Base-by-base conservation (phyloP, 2,113 vertebrate species). In the Dendropsophus ebraccatus region DNA sequence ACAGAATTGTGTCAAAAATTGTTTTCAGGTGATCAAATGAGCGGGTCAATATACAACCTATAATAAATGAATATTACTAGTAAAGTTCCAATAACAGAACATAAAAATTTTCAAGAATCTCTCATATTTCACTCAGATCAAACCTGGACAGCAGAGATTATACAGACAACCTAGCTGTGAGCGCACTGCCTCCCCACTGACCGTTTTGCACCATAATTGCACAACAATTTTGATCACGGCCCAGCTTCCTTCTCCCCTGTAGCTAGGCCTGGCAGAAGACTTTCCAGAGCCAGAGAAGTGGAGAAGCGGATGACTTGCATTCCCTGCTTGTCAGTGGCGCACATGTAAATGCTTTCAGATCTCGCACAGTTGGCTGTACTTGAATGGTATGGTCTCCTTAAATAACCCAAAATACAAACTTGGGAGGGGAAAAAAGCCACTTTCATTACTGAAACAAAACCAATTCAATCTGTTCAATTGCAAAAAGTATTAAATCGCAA, bases 331-430 rank as follows among this genome's bases (percentile, higher is more conserved):
- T 74, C 73, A 69, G n/a, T n/a, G n/a, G n/a, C n/a, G 56, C 47
- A 23, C 62, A 79, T 65, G 65, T 45, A 81, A 74, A 30, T 25
- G 30, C 17, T 65, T 85, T 13, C 41, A 49, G 54, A 41, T 72
- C 67, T 84, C 47, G 58, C 32, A 52, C 35, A 82, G 30, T 83
- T 87, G 78, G 78, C 75, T 74, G 82, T 60, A 74, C 84, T 86
- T 82, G 75, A 70, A 86, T 74, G 70, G 23, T 32, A 45, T 4
- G 6, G 56, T 82, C 74, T 76, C 72, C 78, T 81, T 49, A 87
- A 87, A 83, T 65, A 76, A 58, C 69, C 86, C 81, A 82, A 78
- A 81, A 81, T 81, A 47, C 58, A 47, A 81, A 30, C 45, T 50
- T 37, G 67, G 67, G 23, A 28, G 30, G 62, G 19, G 47, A 41